These are phyloP conservation scores for Brachystomella parvula DNA, from an alignment of 1,140 invertebrate species.

Conservation along the genomic window DNA sequence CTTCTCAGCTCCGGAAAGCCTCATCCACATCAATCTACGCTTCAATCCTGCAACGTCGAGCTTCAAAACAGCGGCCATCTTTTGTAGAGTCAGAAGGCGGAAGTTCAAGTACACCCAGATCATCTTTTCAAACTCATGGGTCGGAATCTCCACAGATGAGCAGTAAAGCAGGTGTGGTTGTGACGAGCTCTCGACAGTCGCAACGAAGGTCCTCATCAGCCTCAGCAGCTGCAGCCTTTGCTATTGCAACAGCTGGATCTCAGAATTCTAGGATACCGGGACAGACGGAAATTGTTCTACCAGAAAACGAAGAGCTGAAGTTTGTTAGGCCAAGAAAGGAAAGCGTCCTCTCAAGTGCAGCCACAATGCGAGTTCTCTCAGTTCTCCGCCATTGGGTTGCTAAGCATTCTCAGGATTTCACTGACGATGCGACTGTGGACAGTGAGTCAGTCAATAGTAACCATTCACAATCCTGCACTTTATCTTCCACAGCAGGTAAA, in stretches of 20 bases:
- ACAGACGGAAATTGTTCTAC: slow-evolving; percentile 36
- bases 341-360: slow-evolving; percentile 81
- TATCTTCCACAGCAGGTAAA: background rate
- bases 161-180: slow-evolving; percentile 76
- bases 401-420: slow-evolving; percentile 53
- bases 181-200: slow-evolving; percentile 83
- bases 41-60: slow-evolving; percentile 36
- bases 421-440: background rate
- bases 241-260: slow-evolving; percentile 43
- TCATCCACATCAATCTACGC: slow-evolving; percentile 38
- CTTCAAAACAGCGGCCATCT: slow-evolving; percentile 36
- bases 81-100: slow-evolving; percentile 36
- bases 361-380: slow-evolving; percentile 85
- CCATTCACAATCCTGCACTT: slow-evolving; percentile 53
- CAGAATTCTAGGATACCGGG: slow-evolving; percentile 29
- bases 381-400: slow-evolving; percentile 72
- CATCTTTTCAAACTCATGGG: slow-evolving; percentile 38
- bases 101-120: slow-evolving; percentile 22
- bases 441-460: background rate
- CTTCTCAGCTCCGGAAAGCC: slow-evolving; percentile 32
- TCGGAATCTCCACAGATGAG: slow-evolving; percentile 37
- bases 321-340: slow-evolving; percentile 55
- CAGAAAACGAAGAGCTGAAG: slow-evolving; percentile 38
- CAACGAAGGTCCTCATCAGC: slow-evolving; percentile 84
- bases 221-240: slow-evolving; percentile 81